Conservation (phyloP, 2,888 invertebrate species). For the Drosophila conformis region DNA sequence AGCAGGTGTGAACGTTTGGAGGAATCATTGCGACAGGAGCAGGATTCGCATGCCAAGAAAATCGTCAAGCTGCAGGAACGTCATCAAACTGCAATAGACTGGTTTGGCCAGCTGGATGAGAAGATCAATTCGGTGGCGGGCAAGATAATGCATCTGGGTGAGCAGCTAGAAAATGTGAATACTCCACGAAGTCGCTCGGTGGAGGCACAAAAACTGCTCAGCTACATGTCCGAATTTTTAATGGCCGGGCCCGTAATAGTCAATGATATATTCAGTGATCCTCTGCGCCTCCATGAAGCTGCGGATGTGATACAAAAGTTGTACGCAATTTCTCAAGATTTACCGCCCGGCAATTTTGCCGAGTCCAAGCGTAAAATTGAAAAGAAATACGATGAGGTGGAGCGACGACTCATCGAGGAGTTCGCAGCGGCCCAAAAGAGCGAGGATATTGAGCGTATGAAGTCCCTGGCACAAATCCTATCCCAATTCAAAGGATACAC, state of each 20-base stretch:
- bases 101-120: constrained; percentile 96
- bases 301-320: constrained; percentile 99
- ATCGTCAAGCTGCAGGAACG: constrained; percentile 93
- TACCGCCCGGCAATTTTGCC: constrained; percentile 94
- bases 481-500: constrained; percentile 98
- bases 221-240: constrained; percentile 96
- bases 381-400: constrained; percentile 95
- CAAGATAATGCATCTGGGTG: constrained; percentile 98
- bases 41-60: constrained; percentile 92
- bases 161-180: constrained; percentile 98
- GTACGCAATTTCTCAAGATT: constrained; percentile 97
- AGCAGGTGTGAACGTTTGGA: constrained; percentile 94
- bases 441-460: constrained; percentile 95
- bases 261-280: constrained; percentile 94
- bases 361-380: constrained; percentile 94
- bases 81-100: constrained; percentile 94
- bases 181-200: constrained; percentile 97
- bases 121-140: constrained; percentile 98
- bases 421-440: constrained; percentile 95
- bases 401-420: constrained; percentile 95
- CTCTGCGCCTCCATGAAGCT: constrained; percentile 92
- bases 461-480: constrained; percentile 94
- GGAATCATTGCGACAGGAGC: constrained; percentile 93
- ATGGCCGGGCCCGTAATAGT: constrained; percentile 91
- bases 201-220: constrained; percentile 96